Evolutionary conservation across 2,888 invertebrate genomes (phyloP), one percentile per base, ranked within the genome.

Genomic region (Ophion ventricosus): DNA sequence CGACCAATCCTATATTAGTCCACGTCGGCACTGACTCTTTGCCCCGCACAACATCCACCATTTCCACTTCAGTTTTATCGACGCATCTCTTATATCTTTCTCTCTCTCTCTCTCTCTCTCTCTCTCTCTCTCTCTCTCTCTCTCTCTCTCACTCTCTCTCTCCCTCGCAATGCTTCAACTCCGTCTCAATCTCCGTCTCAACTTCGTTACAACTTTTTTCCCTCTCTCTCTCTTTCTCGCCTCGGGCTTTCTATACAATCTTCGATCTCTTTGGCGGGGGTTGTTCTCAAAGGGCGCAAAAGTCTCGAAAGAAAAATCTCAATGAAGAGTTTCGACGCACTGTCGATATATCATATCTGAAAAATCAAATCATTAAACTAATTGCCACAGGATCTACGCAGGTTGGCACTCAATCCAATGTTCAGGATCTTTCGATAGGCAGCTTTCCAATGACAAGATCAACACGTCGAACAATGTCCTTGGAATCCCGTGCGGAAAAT

Each of bases 1-100:
- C 90, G 88, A 89, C 88, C 89, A 90, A 89, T 87, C 88, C 85
- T 86, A 85, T 80, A 88, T 89, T 90, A 88, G 88, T 88, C 79
- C 75, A 76, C 79, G 70, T 84, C 49, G 72, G 26, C 75, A 80
- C 54, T 59, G 59, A 72, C 49, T 49, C 69, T 64, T 76, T 23
- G 57, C 29, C 29, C 63, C 74, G 76, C 49, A 70, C 54, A 81
- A 57, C 40, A 56, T 75, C 66, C 40, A n/a, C 20, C 66, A 40
- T 61, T 63, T 64, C 64, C 20, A 26, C 25, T 74, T 64, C 54
- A 75, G 61, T 54, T 35, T 20, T 40, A 61, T 63, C 61, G 61
- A 23, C 63, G 43, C 25, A 49, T 75, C 29, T 14, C 29, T 64
- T 35, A 74, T 75, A 20, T 75, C 25, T 54, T 23, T 14, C 66